A percentile compares a stretch with the other conserved stretches of the same genome.
These are phyloP conservation scores for Adineta ricciae DNA, from an alignment of 2,888 invertebrate genomes.

Conservation along the genomic window DNA sequence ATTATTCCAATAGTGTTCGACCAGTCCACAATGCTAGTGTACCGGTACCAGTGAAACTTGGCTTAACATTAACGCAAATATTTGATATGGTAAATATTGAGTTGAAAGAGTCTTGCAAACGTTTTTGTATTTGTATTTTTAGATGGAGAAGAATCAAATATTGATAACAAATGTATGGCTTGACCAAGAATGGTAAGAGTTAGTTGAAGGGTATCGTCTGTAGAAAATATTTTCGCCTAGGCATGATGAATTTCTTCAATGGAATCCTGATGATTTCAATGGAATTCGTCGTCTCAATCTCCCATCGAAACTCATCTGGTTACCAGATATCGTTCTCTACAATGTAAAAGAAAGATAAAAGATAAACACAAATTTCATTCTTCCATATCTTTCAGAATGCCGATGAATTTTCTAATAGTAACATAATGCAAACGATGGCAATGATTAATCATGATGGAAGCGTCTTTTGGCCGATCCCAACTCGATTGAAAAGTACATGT, in stretches of 20 bases:
- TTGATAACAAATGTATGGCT: conserved; percentile 55
- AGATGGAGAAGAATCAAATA: conserved; percentile 55
- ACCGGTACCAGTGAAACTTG: conserved; percentile 45
- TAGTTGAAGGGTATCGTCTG: too few species aligned
- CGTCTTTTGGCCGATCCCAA: conserved; percentile 57
- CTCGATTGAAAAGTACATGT: conserved; percentile 55
- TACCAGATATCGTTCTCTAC: conserved; percentile 65
- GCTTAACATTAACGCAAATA: conserved; percentile 46
- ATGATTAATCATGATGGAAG: conserved; percentile 54
- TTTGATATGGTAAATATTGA: conserved; percentile 44
- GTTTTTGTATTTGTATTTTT: conserved; percentile 37
- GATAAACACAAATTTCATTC: too few species aligned
- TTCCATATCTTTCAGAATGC: conserved; percentile 48
- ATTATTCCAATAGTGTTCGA: conserved; percentile 45
- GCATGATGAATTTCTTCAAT: conserved; percentile 39
- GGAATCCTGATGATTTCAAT: conserved; percentile 38
- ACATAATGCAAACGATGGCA: conserved; percentile 55
- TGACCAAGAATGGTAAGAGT: conserved; percentile 47
- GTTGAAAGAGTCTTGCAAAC: not conserved
- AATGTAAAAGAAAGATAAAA: conserved; percentile 48
- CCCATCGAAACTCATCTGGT: conserved; percentile 35
- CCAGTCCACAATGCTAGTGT: conserved; percentile 48
- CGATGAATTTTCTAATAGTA: conserved; percentile 54
- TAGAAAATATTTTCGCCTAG: not conserved
- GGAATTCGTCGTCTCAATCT: conserved; percentile 37